phyloP scores from a whole-genome alignment of 2,888 invertebrate species.

The Norana najaformis region DNA sequence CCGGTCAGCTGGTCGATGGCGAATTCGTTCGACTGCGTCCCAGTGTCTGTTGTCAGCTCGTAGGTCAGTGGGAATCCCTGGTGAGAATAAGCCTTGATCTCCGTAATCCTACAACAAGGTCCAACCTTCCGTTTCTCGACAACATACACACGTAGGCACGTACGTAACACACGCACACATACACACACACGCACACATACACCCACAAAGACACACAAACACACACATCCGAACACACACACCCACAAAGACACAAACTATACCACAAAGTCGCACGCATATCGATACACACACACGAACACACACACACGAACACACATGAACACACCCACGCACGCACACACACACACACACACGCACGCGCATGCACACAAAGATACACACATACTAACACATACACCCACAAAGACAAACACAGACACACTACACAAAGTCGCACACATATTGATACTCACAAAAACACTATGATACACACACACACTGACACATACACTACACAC shows the following conservation, averaged over 20 bases:
- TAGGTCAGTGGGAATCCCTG: slow-evolving; percentile 95
- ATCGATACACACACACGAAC: background rate
- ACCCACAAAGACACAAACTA: too few species aligned
- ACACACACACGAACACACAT: background rate
- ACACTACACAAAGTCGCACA: too few species aligned
- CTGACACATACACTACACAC: too few species aligned
- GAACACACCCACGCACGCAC: too few species aligned
- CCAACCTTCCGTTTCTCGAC: background rate
- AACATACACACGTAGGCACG: background rate
- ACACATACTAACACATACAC: too few species aligned
- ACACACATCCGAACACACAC: background rate
- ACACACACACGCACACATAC: background rate
- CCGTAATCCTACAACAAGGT: slow-evolving; percentile 77
- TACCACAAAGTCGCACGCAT: too few species aligned
- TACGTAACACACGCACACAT: background rate
- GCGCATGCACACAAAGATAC: too few species aligned
- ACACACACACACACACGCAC: too few species aligned
- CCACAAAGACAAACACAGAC: too few species aligned
- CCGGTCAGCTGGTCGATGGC: slow-evolving; percentile 65
- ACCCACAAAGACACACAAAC: background rate
- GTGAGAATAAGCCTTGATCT: slow-evolving; percentile 95
- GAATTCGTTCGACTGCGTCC: slow-evolving; percentile 69
- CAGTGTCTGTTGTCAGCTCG: slow-evolving; percentile 90
- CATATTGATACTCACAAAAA: too few species aligned
- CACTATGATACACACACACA: too few species aligned